A percentile compares a stretch with the other conserved stretches of the same genome.
phyloP scores from a whole-genome alignment of 2,888 invertebrate species.

The Cheilosia vernalis region DNA sequence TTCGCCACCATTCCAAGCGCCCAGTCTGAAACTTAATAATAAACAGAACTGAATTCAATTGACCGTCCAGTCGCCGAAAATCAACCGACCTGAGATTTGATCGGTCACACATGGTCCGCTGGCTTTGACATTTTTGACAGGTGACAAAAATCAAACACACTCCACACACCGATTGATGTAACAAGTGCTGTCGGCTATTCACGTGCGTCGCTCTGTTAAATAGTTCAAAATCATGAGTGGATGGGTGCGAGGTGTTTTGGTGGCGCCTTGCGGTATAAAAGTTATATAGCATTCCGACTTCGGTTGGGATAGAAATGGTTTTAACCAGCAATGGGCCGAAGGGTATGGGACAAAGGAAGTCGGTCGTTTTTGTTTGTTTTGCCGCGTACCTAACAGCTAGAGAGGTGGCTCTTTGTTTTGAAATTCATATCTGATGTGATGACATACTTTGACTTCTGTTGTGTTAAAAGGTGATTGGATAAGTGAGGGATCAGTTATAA shows the following conservation, averaged over 20 bases:
- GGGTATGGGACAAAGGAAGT: neutral
- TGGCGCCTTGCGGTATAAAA: conserved; percentile 27
- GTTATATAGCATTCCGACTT: neutral
- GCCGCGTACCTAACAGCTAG: neutral
- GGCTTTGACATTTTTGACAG: conserved; percentile 59
- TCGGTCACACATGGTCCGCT: conserved; percentile 48
- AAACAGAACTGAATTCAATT: conserved; percentile 8
- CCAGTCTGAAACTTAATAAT: conserved; percentile 16
- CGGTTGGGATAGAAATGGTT: neutral
- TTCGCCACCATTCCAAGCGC: neutral
- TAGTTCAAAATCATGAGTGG: conserved; percentile 21
- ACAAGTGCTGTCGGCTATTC: conserved; percentile 56
- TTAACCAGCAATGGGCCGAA: neutral
- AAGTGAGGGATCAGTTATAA: neutral
- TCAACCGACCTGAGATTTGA: conserved; percentile 47
- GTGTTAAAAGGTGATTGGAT: neutral
- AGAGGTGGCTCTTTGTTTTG: neutral
- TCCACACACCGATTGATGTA: conserved; percentile 45
- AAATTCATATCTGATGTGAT: neutral
- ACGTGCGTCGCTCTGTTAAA: conserved; percentile 14
- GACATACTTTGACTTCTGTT: conserved; percentile 2
- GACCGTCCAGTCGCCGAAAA: conserved; percentile 34
- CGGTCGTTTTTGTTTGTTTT: neutral
- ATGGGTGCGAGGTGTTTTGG: conserved; percentile 21
- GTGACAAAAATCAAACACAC: conserved; percentile 52